phyloP scores from a whole-genome alignment of 2,113 vertebrate genomes.

The Gymnogyps californianus region DNA sequence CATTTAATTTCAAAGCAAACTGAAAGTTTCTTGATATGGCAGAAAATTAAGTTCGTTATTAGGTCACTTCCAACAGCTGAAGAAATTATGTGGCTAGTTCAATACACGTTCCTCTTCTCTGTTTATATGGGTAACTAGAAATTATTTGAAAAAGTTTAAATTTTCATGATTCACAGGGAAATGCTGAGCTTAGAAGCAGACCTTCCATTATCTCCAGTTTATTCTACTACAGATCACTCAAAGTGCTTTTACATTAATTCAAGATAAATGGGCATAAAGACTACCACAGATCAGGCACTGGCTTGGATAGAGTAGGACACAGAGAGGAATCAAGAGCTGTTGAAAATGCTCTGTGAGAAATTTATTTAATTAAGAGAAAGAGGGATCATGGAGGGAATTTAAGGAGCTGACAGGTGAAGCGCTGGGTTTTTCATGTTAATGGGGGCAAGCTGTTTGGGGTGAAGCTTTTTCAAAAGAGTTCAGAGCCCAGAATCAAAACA shows the following conservation, averaged over 20 bases:
- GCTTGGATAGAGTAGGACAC: background rate
- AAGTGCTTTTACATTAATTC: background rate
- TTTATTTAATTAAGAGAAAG: background rate
- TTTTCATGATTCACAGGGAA: background rate
- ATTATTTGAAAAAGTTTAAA: background rate
- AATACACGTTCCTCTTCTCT: background rate
- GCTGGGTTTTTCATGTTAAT: fast-evolving
- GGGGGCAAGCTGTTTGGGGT: background rate
- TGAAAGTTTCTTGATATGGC: background rate
- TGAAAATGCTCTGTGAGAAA: background rate
- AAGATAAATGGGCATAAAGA: background rate
- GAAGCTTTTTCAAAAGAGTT: background rate
- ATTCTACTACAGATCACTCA: background rate
- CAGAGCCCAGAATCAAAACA: fast-evolving
- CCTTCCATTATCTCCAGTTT: background rate
- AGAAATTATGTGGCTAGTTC: background rate
- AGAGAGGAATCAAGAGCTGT: background rate
- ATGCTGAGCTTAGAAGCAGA: background rate
- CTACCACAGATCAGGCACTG: background rate
- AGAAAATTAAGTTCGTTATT: background rate
- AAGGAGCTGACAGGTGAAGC: background rate
- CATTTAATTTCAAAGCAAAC: background rate
- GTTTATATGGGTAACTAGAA: background rate
- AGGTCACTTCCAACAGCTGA: background rate
- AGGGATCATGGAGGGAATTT: background rate